Percentiles rank a stretch among this genome's conserved stretches.
Conservation (phyloP, 2,797 vertebrate species). For the Sebastes nivosus region DNA sequence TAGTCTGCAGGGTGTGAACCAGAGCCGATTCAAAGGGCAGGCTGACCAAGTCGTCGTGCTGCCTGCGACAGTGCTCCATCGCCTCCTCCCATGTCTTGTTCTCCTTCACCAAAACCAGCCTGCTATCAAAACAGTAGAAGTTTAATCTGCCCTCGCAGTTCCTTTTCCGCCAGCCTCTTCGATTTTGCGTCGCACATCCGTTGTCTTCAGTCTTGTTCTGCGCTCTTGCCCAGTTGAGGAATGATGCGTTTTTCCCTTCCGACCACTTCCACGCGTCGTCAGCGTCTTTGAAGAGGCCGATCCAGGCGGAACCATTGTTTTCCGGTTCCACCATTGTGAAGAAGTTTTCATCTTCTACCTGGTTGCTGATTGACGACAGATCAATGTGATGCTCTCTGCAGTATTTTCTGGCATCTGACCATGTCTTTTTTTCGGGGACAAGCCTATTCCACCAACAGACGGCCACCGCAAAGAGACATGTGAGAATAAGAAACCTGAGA, state of each 20-base stretch:
- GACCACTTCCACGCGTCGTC: conserved; percentile 43
- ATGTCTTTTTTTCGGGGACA: accelerated
- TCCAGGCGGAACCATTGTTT: background rate
- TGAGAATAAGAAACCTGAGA: conserved; percentile 5
- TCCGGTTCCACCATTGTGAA: accelerated
- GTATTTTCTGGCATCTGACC: conserved; percentile 24
- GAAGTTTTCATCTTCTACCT: background rate
- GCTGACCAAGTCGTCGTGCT: conserved; percentile 19
- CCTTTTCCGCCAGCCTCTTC: accelerated
- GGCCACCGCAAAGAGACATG: background rate
- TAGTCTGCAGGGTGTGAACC: background rate
- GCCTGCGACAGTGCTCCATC: conserved; percentile 8
- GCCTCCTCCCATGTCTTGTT: conserved; percentile 57
- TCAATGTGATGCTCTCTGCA: background rate
- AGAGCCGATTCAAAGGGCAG: background rate
- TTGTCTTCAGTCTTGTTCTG: accelerated
- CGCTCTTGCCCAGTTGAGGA: accelerated
- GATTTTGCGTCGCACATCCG: accelerated
- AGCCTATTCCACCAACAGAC: background rate
- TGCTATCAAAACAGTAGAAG: conserved; percentile 31
- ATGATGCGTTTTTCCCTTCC: background rate
- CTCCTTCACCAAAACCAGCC: conserved; percentile 38
- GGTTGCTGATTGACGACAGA: background rate
- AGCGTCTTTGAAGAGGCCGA: conserved; percentile 14
- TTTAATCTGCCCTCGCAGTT: accelerated